Conservation (phyloP, 2,113 vertebrate genomes). For the Pao palembangensis region DNA sequence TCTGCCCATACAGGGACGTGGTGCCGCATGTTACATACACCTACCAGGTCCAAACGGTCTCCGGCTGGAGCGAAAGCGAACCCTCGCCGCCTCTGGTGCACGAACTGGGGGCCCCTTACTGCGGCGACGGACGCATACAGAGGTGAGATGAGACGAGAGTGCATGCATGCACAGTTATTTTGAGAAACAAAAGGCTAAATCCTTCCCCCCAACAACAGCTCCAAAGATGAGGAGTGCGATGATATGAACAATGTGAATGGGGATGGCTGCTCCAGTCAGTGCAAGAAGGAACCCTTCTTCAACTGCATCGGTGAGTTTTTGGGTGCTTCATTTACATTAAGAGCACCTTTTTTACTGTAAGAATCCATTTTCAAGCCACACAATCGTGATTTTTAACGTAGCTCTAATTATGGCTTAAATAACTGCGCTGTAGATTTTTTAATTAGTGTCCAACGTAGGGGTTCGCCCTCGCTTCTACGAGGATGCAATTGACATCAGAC, state of each 20-base stretch:
- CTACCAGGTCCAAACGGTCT: slow-evolving; percentile 84
- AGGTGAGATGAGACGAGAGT: slow-evolving; percentile 67
- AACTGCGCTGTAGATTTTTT: background rate
- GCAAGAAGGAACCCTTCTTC: slow-evolving; percentile 89
- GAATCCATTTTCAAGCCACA: too few relatives aligned
- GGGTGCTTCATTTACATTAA: too few relatives aligned
- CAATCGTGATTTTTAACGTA: too few relatives aligned
- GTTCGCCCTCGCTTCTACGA: too few relatives aligned
- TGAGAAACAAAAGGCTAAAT: slow-evolving; percentile 9
- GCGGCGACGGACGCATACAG: slow-evolving; percentile 92
- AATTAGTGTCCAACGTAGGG: too few relatives aligned
- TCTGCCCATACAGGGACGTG: slow-evolving; percentile 77
- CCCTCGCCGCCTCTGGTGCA: slow-evolving; percentile 83
- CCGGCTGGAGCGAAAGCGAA: slow-evolving; percentile 81
- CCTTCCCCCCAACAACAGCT: slow-evolving; percentile 68
- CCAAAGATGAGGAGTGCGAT: slow-evolving; percentile 90
- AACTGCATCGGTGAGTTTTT: slow-evolving; percentile 89
- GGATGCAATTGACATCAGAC: too few relatives aligned
- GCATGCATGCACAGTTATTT: background rate
- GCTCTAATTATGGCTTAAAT: too few relatives aligned
- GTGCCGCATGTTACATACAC: slow-evolving; percentile 74
- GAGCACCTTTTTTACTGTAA: too few relatives aligned
- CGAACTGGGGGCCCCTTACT: slow-evolving; percentile 85
- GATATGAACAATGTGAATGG: slow-evolving; percentile 92
- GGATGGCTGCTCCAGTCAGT: slow-evolving; percentile 93